Evolutionary conservation across 2,888 invertebrate species (phyloP), one percentile per base, ranked within the genome.

Genomic region (Orthosia gracilis): DNA sequence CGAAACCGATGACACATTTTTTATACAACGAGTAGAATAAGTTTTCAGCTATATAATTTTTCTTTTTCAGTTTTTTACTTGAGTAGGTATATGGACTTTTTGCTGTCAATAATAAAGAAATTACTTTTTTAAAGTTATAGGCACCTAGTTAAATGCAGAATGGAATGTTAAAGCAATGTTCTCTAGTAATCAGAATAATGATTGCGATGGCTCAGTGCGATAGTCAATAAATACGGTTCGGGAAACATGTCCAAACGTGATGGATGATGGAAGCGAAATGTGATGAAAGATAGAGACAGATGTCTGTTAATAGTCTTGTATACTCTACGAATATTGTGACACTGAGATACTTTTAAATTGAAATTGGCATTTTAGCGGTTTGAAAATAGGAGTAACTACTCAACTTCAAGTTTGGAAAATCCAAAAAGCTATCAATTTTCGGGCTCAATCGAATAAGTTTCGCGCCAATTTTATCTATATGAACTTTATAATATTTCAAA

Each of bases 231-330:
- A 94, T 93, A 93, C 92, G 92, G 91, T 91, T 94, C 92, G 92
- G 91, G 93, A 95, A 95, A 95, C 95, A 95, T 93, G 95, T 95
- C 95, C 90, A 89, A 90, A 92, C 87, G 94, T 96, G 95, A 96
- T 96, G 93, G 95, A 96, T 95, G 94, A 89, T 92, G 92, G 92
- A 92, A 92, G 91, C 92, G 86, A 88, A 92, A 92, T 93, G 91
- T 92, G 93, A 94, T 94, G 92, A 92, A 93, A 94, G 92, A 94
- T 93, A 92, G 88, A 91, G 91, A 93, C 89, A 91, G 86, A 91
- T 91, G 88, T 89, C 89, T 85, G 87, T 84, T 90, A 90, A 90
- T 91, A 89, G 85, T 90, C 88, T 88, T 69, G 26, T 68, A 55
- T 23, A 62, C 59, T 71, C 57, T 69, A 54, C 72, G 58, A 72